Evolutionary conservation across 2,888 invertebrate species (phyloP).

Genomic region (Trissoscelio sp.): DNA sequence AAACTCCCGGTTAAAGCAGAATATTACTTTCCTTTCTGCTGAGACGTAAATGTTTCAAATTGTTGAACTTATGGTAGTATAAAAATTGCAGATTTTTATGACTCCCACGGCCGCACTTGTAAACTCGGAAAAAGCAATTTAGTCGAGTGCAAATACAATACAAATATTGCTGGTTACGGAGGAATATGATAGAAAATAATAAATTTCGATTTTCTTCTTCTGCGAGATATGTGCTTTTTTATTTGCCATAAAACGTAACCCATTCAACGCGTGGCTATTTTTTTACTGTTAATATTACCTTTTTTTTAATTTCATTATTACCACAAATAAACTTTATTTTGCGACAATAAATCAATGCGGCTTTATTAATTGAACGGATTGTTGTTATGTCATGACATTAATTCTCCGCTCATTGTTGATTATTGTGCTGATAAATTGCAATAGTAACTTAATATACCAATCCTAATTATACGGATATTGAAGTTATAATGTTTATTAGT

Average conservation of each 20-base stretch:
- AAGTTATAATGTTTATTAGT: neutral
- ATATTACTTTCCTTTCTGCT: conserved; percentile 48
- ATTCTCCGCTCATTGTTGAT: neutral
- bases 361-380: neutral
- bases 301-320: neutral
- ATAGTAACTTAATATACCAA: neutral
- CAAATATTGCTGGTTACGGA: conserved; percentile 52
- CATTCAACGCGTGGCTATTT: conserved; percentile 1
- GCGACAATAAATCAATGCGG: neutral
- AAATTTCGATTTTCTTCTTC: conserved; percentile 40
- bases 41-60: conserved; percentile 52
- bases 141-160: conserved; percentile 58
- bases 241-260: conserved; percentile 10
- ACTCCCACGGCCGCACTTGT: conserved; percentile 44
- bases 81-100: conserved; percentile 56
- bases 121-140: conserved; percentile 60
- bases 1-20: conserved; percentile 13
- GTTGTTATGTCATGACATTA: neutral
- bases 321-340: neutral
- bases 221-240: conserved; percentile 26
- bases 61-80: conserved; percentile 46
- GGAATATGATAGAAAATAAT: conserved; percentile 48
- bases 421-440: neutral
- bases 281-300: neutral
- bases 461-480: neutral